Evolutionary conservation across 1,140 invertebrate species (phyloP).

Genomic region (Chymomyza costata): DNA sequence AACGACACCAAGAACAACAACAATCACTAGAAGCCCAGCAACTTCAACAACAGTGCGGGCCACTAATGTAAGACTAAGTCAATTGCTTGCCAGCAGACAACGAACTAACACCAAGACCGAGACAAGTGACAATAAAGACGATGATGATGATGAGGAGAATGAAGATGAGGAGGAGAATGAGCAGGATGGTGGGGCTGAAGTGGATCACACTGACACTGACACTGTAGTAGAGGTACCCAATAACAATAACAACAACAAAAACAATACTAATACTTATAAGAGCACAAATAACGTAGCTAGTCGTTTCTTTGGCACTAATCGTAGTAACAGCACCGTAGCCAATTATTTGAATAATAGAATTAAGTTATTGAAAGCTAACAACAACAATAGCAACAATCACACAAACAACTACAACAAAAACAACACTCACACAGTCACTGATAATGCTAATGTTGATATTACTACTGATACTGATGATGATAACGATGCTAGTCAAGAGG

Average conservation of each 20-base stretch:
- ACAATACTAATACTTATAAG: conserved; percentile 21
- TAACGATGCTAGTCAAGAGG: conserved; percentile 11
- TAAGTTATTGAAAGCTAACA: conserved; percentile 22
- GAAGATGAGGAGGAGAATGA: conserved; percentile 16
- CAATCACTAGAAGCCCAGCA: neutral
- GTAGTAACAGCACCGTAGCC: conserved; percentile 71
- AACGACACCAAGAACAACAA: neutral
- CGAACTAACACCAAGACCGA: conserved; percentile 3
- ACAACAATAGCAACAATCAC: conserved; percentile 5
- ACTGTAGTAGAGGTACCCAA: conserved; percentile 32
- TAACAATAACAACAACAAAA: conserved; percentile 20
- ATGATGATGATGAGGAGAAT: conserved; percentile 10
- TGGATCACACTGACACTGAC: conserved; percentile 14
- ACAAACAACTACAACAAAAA: conserved; percentile 12
- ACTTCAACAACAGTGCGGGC: neutral
- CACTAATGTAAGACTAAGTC: conserved; percentile 25
- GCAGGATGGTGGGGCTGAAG: conserved; percentile 3
- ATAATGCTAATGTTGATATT: conserved; percentile 43
- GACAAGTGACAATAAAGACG: conserved; percentile 9
- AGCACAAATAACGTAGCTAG: conserved; percentile 39
- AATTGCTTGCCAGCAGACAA: conserved; percentile 51
- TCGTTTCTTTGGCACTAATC: conserved; percentile 34
- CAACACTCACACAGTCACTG: conserved; percentile 32
- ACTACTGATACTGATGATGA: conserved; percentile 27
- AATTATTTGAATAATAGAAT: conserved; percentile 59